Evolutionary conservation across 2,797 vertebrate species (phyloP), one percentile per base, ranked within the genome.

Genomic region (Discoglossus pictus): DNA sequence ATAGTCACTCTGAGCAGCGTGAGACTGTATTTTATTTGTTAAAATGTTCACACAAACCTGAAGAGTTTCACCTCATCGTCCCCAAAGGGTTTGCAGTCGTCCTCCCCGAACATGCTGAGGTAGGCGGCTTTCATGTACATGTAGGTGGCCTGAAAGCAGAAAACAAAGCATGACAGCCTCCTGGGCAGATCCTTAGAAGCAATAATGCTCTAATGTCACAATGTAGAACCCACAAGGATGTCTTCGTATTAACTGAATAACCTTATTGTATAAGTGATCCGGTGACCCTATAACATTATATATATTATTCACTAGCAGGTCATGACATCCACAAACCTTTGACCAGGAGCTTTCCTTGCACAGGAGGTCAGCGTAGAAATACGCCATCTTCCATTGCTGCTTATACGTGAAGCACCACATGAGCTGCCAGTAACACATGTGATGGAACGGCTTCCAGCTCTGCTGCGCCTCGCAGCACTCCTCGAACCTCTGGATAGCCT

Each of bases 371-470:
- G 97, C 96, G 0, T 99, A 99, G 84, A 98, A 94, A 84, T 96
- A 98, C 50, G 96, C 95, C 96, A 98, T 96, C 85, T 98, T 97
- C 96, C 95, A 99, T 84, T 97, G 93, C 58, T 88, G 84, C 79
- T 96, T 94, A 87, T 97, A 99, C 13, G 95, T 98, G 83, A 96
- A 98, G 80, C 97, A 99, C 97, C 97, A 99, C 97, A 98, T 98
- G 65, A 99, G 87, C 82, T 98, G 96, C 96, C 97, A 99, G 88
- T 98, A 99, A 73, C 97, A 99, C 96, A 99, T 98, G 83, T 98
- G 97, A 63, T 99, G 97, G 58, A 99, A 99, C 84, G 98, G 95
- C 75, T 96, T 98, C 97, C 97, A 99, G 72, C 91, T 88, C 74
- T 97, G 95, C 89, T 99, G 97, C 24, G 91, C 92, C 75, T 96